Conservation (phyloP, 64 coral and sea anemone species). For the Actinia tenebrosa region DNA sequence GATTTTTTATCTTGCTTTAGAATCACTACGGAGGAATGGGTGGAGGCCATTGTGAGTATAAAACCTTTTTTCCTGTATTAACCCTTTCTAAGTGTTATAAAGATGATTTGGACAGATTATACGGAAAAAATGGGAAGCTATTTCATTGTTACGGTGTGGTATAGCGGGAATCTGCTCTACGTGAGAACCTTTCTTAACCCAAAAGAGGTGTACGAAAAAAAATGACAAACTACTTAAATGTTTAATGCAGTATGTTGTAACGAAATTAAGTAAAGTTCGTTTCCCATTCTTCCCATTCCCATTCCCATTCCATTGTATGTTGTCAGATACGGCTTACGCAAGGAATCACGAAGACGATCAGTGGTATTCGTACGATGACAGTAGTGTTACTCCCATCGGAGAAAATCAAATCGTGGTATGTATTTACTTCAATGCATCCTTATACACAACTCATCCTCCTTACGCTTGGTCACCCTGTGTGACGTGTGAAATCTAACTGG, state of each 20-base stretch:
- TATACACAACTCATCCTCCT: too few relatives aligned
- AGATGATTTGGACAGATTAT: too few relatives aligned
- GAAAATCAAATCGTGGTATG: constrained; percentile 80
- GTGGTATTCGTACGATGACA: constrained; percentile 98
- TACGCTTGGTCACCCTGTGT: neutral
- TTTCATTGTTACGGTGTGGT: neutral
- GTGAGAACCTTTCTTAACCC: too few relatives aligned
- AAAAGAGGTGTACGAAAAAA: too few relatives aligned
- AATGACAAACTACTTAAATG: neutral
- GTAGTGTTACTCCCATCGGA: constrained; percentile 65
- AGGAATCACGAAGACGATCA: constrained; percentile 67
- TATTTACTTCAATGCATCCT: neutral
- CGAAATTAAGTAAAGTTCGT: too few relatives aligned
- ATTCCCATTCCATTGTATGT: neutral
- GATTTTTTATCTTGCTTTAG: constrained; percentile 38
- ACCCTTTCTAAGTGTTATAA: too few relatives aligned
- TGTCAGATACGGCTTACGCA: constrained; percentile 88
- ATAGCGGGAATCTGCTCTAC: too few relatives aligned
- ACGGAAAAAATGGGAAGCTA: too few relatives aligned
- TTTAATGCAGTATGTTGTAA: neutral
- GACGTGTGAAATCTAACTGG: neutral
- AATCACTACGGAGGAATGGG: constrained; percentile 96
- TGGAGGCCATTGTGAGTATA: constrained; percentile 91
- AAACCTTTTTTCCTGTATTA: too few relatives aligned
- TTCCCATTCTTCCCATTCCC: too few relatives aligned